Evolutionary conservation across 2,888 invertebrate genomes (phyloP), one percentile per base, ranked within the genome.

Genomic region (Aleiodes leptofemur): DNA sequence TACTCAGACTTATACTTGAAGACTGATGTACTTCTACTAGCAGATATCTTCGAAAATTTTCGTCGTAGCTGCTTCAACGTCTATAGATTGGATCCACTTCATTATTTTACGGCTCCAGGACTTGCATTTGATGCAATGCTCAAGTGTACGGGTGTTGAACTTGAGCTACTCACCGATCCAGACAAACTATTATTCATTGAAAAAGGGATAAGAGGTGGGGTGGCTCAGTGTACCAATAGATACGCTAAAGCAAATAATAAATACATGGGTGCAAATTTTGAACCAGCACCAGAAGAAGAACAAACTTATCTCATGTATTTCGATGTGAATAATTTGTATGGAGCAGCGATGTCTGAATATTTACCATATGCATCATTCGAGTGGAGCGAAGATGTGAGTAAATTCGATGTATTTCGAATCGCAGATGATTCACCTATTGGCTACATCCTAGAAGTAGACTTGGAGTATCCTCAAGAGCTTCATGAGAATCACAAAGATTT

Each of bases 1-100:
- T 51, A 51, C 7, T 51, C 51, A 0, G 51, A 51, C 5, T n/a
- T 61, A 9, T 34, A 61, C 11, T 61, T 61, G 13, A 11, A 11
- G 31, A 61, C 59, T 11, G 59, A 61, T 61, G 74, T 78, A 29
- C 72, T 83, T 43, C 43, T 61, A 50, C 74, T 78, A 13, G 74
- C 59, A 5, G 59, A 29, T 13, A 61, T 61, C 5, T 61, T 34
- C 7, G 34, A 34, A 13, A 61, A 61, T 61, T 61, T 61, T 4
- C 34, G 59, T 1, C 8, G 7, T 4, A 80, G 74, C 0, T 84
- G 83, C 66, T 50, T 83, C 6, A 13, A 74, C 29, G 81, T 81
- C 5, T 88, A 89, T 71, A 73, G 74, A 1, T 72, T 88, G 4
- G 88, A 88, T 79, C 83, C 86, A 4, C 73, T 78, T 0, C 72